Evolutionary conservation across 2,113 vertebrate species (phyloP).

Genomic region (Hypanus sabinus): DNA sequence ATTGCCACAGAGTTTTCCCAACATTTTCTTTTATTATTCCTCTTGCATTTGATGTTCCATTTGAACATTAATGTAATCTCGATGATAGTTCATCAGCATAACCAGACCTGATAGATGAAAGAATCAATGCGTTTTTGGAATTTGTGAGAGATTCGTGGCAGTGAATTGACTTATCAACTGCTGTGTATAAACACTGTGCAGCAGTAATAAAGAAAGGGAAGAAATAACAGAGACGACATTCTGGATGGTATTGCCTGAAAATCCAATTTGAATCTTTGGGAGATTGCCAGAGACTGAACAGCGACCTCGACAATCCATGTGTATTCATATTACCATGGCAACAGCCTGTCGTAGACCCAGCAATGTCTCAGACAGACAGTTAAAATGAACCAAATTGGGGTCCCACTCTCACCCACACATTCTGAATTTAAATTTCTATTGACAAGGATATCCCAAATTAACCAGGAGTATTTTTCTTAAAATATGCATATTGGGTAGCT

Average conservation of each 20-base stretch:
- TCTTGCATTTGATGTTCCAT: no score
- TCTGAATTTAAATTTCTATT: background rate
- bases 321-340: background rate
- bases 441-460: no score
- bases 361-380: background rate
- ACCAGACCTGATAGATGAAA: no score
- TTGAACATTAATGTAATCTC: no score
- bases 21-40: no score
- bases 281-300: background rate
- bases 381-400: background rate
- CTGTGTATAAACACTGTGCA: background rate
- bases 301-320: background rate
- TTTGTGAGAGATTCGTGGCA: no score
- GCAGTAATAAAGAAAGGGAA: background rate
- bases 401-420: background rate
- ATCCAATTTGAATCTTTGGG: background rate
- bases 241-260: background rate
- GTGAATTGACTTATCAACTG: no score
- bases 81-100: no score
- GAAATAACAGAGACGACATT: background rate
- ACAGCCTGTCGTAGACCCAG: background rate
- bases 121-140: no score
- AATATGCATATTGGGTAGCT: no score
- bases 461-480: no score
- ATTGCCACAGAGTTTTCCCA: no score